These are phyloP conservation scores for Lasioglossum oenotherae DNA, from an alignment of 2,888 invertebrate species.

Conservation along the genomic window DNA sequence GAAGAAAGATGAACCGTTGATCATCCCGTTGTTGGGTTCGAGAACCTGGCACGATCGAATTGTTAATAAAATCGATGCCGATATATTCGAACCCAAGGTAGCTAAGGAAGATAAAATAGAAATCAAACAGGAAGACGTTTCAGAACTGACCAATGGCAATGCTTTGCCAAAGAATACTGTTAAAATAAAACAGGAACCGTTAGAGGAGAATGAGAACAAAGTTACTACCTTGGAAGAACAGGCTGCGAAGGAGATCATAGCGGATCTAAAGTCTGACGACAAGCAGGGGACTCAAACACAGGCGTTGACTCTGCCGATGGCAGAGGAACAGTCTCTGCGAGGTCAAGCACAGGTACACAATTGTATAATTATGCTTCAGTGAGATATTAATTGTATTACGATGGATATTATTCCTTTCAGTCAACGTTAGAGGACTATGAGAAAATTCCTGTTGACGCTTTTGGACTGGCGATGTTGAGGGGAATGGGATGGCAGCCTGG, in stretches of 20 bases:
- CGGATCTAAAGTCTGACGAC: constrained; percentile 85
- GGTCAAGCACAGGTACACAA: constrained; percentile 87
- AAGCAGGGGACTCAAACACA: constrained; percentile 79
- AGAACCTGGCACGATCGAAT: constrained; percentile 81
- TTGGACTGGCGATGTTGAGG: constrained; percentile 96
- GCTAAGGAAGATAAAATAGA: constrained; percentile 56
- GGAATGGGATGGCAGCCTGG: constrained; percentile 97
- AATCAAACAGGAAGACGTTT: constrained; percentile 8
- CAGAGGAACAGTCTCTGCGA: constrained; percentile 86
- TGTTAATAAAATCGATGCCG: constrained; percentile 85
- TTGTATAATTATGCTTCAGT: background rate
- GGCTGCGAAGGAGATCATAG: constrained; percentile 90
- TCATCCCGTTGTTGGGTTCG: constrained; percentile 87
- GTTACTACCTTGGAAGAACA: constrained; percentile 87
- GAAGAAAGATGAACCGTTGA: constrained; percentile 86
- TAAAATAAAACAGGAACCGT: constrained; percentile 69
- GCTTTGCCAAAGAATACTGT: background rate
- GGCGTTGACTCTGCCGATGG: constrained; percentile 86
- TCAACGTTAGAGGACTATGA: constrained; percentile 89
- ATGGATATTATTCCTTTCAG: constrained; percentile 80
- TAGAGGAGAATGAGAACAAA: constrained; percentile 42
- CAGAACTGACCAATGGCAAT: constrained; percentile 58
- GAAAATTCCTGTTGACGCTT: constrained; percentile 90
- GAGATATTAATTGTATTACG: background rate
- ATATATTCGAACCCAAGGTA: constrained; percentile 79